Base-by-base conservation (phyloP, 2,113 vertebrate species). In the Acinonyx jubatus region DNA sequence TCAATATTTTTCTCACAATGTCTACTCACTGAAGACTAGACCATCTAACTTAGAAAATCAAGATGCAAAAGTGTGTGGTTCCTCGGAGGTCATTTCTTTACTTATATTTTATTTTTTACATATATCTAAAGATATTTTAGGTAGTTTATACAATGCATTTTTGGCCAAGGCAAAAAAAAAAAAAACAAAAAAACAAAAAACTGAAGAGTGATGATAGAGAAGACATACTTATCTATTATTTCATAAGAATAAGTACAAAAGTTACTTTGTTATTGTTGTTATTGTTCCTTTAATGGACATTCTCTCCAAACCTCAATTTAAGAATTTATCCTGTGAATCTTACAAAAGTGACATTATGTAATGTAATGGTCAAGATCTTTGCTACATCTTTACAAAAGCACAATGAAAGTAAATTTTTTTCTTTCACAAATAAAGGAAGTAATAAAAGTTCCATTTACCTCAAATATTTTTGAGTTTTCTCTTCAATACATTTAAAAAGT, bases 361-460 rank as follows among this genome's bases (percentile, higher is more conserved):
- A 73, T 38, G 55, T 50, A 83, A 96, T n/a, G 15, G 4, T 50
- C 23, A 50, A 50, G 50, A 90, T 33, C 12, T 48, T 78, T 41
- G 19, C 3, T 27, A 29, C 33, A 82, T 63, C 16, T 88, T 80
- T 81, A 78, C 6, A 80, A 81, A 96, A 94, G 27, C 57, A 65
- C 45, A 74, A 80, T 74, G 33, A 93, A 95, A 95, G 27, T 66
- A 87, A 65, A 36, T 16, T 52, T 74, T 81, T 73, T 87, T 23
- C 21, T 81, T 85, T 96, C 68, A 76, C 25, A 95, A 82, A 96
- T 61, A 8, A 89, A 97, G 76, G 18, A 66, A n/a, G 48, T 48
- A 38, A 78, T 12, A 23, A 65, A 85, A 63, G 12, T 36, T 92
- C 45, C 82, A 0, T 57, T 94, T 94, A 87, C 27, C 38, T 87